These are phyloP conservation scores for Zoanthus sansibaricus DNA, from an alignment of 92 coral and sea anemone species.

Conservation along the genomic window DNA sequence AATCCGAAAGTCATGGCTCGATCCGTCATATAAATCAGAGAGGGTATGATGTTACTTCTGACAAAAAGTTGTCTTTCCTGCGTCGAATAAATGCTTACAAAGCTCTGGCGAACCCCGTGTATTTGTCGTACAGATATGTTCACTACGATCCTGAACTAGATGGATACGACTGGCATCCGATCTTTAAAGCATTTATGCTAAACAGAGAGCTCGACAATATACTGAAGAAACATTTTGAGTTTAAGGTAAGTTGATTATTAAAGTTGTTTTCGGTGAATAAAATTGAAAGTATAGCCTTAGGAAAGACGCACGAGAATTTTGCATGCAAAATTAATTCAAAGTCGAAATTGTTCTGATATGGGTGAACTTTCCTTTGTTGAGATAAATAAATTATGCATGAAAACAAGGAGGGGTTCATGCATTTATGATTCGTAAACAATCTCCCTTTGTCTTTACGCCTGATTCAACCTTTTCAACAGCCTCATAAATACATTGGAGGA, in stretches of 20 bases:
- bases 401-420: too few relatives aligned
- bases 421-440: too few relatives aligned
- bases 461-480: too few relatives aligned
- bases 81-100: constrained; percentile 66
- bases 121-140: constrained; percentile 58
- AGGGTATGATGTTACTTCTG: not conserved
- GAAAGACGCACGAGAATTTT: too few relatives aligned
- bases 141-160: constrained; percentile 37
- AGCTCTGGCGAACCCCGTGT: constrained; percentile 71
- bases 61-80: constrained; percentile 40
- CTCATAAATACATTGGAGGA: too few relatives aligned
- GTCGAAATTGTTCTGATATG: too few relatives aligned
- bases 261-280: not conserved
- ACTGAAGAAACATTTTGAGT: constrained; percentile 51
- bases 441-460: too few relatives aligned
- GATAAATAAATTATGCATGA: too few relatives aligned
- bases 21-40: not conserved
- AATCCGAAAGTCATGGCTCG: not conserved
- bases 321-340: too few relatives aligned
- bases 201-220: constrained; percentile 48
- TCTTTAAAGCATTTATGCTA: constrained; percentile 52
- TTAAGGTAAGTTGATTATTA: constrained; percentile 13
- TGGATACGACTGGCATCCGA: constrained; percentile 56
- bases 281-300: too few relatives aligned
- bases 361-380: too few relatives aligned